Evolutionary conservation across 64 coral and sea anemone genomes (phyloP).

Genomic region (Porites australiensis): DNA sequence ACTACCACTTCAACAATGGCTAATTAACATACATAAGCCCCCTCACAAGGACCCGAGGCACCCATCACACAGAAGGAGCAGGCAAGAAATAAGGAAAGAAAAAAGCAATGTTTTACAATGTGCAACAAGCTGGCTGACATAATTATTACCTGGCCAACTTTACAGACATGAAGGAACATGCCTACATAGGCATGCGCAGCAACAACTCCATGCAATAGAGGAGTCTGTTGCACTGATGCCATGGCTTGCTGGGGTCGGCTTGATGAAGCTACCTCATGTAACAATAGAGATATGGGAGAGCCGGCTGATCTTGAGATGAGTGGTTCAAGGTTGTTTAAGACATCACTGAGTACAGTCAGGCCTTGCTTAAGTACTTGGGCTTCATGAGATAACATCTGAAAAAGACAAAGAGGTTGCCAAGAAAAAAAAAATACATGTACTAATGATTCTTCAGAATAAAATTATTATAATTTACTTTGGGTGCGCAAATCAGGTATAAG

Average conservation of each 20-base stretch:
- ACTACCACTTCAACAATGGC: too few species aligned
- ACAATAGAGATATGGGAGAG: slow-evolving; percentile 60
- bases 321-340: slow-evolving; percentile 65
- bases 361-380: slow-evolving; percentile 92
- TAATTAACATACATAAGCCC: too few species aligned
- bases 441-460: too few species aligned
- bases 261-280: slow-evolving; percentile 80
- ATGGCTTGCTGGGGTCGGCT: slow-evolving; percentile 83
- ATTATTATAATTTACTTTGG: too few species aligned
- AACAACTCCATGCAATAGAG: slow-evolving; percentile 84
- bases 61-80: too few species aligned
- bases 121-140: neutral
- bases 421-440: too few species aligned
- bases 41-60: too few species aligned
- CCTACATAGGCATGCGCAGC: slow-evolving; percentile 92
- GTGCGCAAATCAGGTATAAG: too few species aligned
- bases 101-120: too few species aligned
- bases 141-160: slow-evolving; percentile 78
- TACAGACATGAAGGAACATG: slow-evolving; percentile 92
- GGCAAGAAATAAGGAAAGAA: too few species aligned
- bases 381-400: slow-evolving; percentile 93
- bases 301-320: slow-evolving; percentile 45
- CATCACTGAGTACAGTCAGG: slow-evolving; percentile 65
- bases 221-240: slow-evolving; percentile 85
- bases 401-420: neutral